Evolutionary conservation across 2,797 vertebrate genomes (phyloP), one percentile per base, ranked within the genome.

Genomic region (Eupleurogrammus muticus): DNA sequence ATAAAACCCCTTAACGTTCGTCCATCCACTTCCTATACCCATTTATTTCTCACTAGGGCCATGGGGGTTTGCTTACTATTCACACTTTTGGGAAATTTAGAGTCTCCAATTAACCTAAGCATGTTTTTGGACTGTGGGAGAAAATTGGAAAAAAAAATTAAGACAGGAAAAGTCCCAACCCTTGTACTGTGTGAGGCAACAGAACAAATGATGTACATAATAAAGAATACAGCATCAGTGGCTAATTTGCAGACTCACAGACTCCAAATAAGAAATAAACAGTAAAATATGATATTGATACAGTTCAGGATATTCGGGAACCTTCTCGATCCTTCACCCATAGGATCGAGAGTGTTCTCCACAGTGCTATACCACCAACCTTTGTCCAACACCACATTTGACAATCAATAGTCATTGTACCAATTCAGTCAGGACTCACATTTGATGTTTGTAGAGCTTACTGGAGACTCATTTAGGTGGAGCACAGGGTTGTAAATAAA

Each of bases 401-500:
- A n/a, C 9, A 38, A 48, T 16, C 36, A 36, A 4, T 12, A 28
- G 4, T 40, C 21, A 20, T 35, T 54, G 11, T 9, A 6, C 19
- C 35, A 42, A 4, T 17, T 46, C 12, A 44, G n/a, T 17, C 38
- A 17, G 5, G 5, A 12, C 36, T 38, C 2, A 38, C 11, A 16
- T 42, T 14, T 42, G 13, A 16, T 42, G 38, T 42, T 28, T 17
- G 2, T 1, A 21, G 12, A 54, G 28, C 5, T 5, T 57, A 4
- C 8, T 16, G 4, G 20, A 9, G 9, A 16, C 8, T 14, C 13
- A 8, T 60, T 51, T 49, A 2, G 11, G 12, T 28, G n/a, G 24
- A 36, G 47, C 0, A 2, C 66, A 57, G 60, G 28, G 49, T 0
- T 23, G 8, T 32, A 55, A 75, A 54, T 21, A 52, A 68, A 60